Base-by-base conservation (phyloP, 2,888 invertebrate genomes). In the Tenthredo distinguenda region DNA sequence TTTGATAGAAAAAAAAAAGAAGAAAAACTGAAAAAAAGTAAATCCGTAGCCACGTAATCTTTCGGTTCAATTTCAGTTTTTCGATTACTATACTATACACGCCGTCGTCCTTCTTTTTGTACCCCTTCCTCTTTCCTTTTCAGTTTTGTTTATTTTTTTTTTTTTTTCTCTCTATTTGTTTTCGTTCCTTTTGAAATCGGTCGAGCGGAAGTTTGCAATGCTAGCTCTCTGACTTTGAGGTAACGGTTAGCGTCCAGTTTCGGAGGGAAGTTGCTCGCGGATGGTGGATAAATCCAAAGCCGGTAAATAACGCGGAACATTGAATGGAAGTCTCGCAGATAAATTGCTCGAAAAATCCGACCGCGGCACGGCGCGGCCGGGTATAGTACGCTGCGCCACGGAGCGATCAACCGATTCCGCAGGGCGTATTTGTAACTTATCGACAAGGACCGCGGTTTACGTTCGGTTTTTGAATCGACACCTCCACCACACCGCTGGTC, bases 281-380 rank as follows among this genome's bases (percentile, higher is more conserved):
- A 31, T 55, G 50, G 77, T 50, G 55, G 50, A 77, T 77, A 77
- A 77, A 77, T 77, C 55, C 50, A 77, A 77, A 77, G 77, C 77
- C 77, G 55, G 77, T 77, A 77, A 77, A 77, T 77, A 77, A 77
- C 77, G 50, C 50, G 77, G 77, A 77, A 77, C 77, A 77, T 77
- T 77, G 77, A 77, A 77, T 77, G 50, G 77, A 77, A 77, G 37
- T 77, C 77, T 77, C 77, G 77, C 77, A 77, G 77, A 77, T 77
- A 77, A 77, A 77, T 77, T 77, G 55, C 77, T 77, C 21, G 77
- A 77, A 77, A 77, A 77, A 50, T 77, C 77, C 50, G 34, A 55
- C 55, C 55, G 77, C 77, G 34, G 72, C 2, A 31, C 1, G 0
- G 26, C 26, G 26, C 26, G 26, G 26, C 0, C 26, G 26, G 26